Evolutionary conservation across 2,888 invertebrate genomes (phyloP).

Genomic region (Argyra leucocephala): DNA sequence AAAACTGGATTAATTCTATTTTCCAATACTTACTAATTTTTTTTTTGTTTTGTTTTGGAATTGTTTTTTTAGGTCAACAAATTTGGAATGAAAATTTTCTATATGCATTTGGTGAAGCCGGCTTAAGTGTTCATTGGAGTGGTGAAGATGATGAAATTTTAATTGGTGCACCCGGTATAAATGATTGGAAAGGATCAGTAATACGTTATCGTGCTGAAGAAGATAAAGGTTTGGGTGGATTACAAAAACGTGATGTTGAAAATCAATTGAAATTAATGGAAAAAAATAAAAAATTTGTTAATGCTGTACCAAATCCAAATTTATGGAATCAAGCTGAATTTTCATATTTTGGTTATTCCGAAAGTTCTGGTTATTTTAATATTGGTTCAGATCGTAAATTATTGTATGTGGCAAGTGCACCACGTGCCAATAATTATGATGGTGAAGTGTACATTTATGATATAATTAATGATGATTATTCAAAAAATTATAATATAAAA

Average conservation of each 20-base stretch:
- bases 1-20: no score
- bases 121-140: conserved; percentile 27
- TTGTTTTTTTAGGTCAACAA: conserved; percentile 16
- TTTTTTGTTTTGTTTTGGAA: not conserved
- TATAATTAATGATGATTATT: not conserved
- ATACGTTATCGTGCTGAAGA: conserved; percentile 22
- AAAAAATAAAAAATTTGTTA: conserved; percentile 24
- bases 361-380: conserved; percentile 27
- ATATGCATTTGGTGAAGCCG: conserved; percentile 26
- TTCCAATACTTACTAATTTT: no score
- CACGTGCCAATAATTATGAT: conserved; percentile 26
- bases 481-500: not conserved
- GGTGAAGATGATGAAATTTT: conserved; percentile 27
- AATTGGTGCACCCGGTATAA: conserved; percentile 27
- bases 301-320: conserved; percentile 35
- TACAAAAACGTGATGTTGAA: conserved; percentile 23
- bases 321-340: conserved; percentile 32
- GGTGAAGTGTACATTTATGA: conserved; percentile 23
- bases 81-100: conserved; percentile 14
- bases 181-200: conserved; percentile 25
- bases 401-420: conserved; percentile 28
- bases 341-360: conserved; percentile 30
- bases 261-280: not conserved
- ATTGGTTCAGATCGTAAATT: conserved; percentile 19
- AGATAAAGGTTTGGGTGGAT: conserved; percentile 22